These are phyloP conservation scores for Hydrophis major DNA, from an alignment of 2,797 vertebrate genomes.

Conservation along the genomic window DNA sequence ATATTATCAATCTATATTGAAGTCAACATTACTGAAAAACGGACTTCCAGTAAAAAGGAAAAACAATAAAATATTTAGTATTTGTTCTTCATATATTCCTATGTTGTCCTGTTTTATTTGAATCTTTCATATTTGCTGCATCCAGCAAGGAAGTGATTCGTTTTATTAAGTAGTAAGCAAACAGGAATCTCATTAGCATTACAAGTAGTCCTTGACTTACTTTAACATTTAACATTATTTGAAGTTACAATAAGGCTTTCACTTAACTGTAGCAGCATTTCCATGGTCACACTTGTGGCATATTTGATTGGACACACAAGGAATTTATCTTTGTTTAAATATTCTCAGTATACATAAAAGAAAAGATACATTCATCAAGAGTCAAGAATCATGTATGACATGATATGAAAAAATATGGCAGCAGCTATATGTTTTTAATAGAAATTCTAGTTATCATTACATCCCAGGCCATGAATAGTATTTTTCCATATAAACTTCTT, in stretches of 20 bases:
- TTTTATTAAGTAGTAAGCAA: neutral
- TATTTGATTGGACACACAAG: too few species aligned
- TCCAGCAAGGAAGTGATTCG: neutral
- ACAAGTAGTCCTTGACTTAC: neutral
- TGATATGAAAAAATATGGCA: neutral
- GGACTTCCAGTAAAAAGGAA: neutral
- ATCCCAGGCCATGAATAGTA: neutral
- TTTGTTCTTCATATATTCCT: neutral
- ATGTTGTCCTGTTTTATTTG: neutral
- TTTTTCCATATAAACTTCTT: neutral
- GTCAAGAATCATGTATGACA: too few species aligned
- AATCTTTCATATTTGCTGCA: neutral
- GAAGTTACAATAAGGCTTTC: neutral
- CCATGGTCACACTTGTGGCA: neutral
- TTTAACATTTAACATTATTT: neutral
- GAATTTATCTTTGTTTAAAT: too few species aligned
- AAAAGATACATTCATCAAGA: too few species aligned
- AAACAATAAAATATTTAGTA: neutral
- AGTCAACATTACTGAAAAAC: neutral
- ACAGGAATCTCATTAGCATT: neutral
- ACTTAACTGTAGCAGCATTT: neutral
- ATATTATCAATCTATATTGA: neutral
- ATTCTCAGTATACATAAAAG: too few species aligned
- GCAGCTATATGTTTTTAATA: neutral
- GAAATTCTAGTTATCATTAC: neutral